These are phyloP conservation scores for Coturnix japonica DNA, from an alignment of 2,113 vertebrate genomes.

Conservation along the genomic window DNA sequence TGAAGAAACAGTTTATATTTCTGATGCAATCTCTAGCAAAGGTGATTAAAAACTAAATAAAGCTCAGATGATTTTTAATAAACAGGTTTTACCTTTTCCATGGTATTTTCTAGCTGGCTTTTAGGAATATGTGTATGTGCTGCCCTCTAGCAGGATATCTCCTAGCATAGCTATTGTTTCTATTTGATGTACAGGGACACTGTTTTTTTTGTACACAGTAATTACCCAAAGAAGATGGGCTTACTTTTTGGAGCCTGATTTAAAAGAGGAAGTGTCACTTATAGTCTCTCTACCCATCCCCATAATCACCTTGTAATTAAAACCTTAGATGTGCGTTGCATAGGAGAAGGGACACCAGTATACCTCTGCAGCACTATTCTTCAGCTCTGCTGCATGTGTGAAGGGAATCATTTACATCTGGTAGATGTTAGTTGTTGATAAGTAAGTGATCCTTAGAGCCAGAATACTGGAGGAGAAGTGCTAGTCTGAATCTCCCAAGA, in stretches of 20 bases:
- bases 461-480: neutral
- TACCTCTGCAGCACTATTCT: neutral
- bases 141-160: conserved; percentile 53
- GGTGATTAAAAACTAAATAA: conserved; percentile 11
- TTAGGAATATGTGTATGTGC: neutral
- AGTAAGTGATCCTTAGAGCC: neutral
- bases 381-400: neutral
- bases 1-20: neutral
- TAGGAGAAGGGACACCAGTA: neutral
- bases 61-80: neutral
- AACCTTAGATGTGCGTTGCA: neutral
- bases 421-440: neutral
- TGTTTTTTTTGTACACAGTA: neutral
- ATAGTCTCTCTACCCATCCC: neutral
- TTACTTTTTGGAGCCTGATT: neutral
- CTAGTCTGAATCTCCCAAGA: neutral
- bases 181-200: fast-evolving
- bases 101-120: neutral
- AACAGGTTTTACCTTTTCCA: neutral
- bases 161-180: neutral
- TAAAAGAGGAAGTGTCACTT: neutral
- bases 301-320: neutral
- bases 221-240: neutral
- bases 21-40: neutral
- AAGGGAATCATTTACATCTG: neutral